Evolutionary conservation across 1,140 invertebrate species (phyloP), one percentile per base, ranked within the genome.

Genomic region (Sesamia nonagrioides): DNA sequence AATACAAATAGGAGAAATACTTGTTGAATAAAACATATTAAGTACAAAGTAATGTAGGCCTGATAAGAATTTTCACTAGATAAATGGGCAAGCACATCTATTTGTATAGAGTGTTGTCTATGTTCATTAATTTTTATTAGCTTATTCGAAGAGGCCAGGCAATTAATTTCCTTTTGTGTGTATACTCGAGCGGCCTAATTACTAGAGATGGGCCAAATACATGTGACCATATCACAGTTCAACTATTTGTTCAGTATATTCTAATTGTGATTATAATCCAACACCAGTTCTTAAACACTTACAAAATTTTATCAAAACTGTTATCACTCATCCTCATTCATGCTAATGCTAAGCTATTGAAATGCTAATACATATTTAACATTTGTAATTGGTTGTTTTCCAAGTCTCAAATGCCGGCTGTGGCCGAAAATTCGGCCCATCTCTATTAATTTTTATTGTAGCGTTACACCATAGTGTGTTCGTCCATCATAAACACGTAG

Each of bases 141-240:
- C 63, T 68, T 15, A 7, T 17, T 5, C 13, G 15, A 15, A 42
- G 63, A 48, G 63, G 42, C 63, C 63, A 68, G 63, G 63, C 42
- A 68, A 21, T 68, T 68, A 48, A 48, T 48, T 77, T 63, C 52
- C 68, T 76, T 76, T 75, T 75, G 52, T 75, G 63, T 68, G 63
- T 27, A 48, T 48, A 68, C 42, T 68, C 21, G 11, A 42, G 42
- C 42, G 13, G 63, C 63, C 5, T 48, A 48, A 68, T 68, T 68
- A 8, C 15, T 48, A 50, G 42, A 68, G 63, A 68, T 68, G 63
- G 63, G 17, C 18, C 21, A 33, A 7, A 50, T 45, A 45, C 6
- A 8, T 52, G 4, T 17, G 15, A 54, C 17, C 15, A 13, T 5
- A 18, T 54, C 9, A 1, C 17, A 7, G 5, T 6, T 5, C 6